Base-by-base conservation (phyloP, 2,888 invertebrate genomes). In the Flabesymbios commensalis region DNA sequence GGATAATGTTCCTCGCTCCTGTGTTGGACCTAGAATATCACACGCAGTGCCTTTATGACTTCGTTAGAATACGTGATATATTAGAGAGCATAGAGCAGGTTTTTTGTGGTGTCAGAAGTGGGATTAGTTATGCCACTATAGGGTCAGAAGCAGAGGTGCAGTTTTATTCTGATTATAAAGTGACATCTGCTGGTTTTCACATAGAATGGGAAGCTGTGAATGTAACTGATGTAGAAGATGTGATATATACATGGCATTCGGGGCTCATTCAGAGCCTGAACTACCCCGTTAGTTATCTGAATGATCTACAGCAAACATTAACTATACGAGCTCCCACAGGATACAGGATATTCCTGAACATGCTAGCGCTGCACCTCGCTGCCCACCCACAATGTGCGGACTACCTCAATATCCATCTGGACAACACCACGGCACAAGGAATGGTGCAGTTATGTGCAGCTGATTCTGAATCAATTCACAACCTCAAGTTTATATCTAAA, bases 281-380 rank as follows among this genome's bases (percentile, higher is more conserved):
- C 74, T 88, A 88, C 76, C 92, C 92, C 0, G 86, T 86, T 29
- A 84, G 86, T 67, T 92, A 92, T 79, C 88, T 89, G 75, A 88
- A 89, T 75, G 88, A 89, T 73, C 79, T 90, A 70, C 88, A 90
- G 82, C 89, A 89, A 79, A 88, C 87, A 83, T 87, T 89, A 43
- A 86, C 86, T 65, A 86, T 92, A 43, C 77, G 84, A n/a, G 89
- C 89, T 3, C 88, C 90, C 0, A 85, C 86, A 14, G 86, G 87
- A 69, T 87, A 88, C 0, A 84, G 90, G 54, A 85, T 91, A 3
- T 87, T 91, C 3, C 85, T 91, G 58, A 87, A 88, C 72, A 90
- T 90, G 78, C 85, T 86, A 49, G 36, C n/a, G 31, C 28, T 26
- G 22, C 5, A 17, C 22, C 29, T 53, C 4, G 29, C 5, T 28